Percentiles rank a stretch among this genome's conserved stretches.
Conservation (phyloP, 2,888 invertebrate genomes). For the Allacma fusca region DNA sequence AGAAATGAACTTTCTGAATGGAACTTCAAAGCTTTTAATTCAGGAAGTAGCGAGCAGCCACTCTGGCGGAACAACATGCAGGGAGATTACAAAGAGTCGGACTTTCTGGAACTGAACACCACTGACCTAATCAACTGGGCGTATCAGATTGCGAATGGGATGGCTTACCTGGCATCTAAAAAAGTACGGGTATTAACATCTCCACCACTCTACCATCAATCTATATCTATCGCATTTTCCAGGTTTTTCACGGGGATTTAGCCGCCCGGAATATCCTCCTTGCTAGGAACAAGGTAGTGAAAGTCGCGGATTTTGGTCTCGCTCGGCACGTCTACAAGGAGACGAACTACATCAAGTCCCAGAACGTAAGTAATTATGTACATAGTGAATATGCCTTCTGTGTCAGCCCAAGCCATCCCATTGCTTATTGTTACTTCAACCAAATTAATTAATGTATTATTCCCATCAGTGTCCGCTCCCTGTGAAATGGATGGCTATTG, state of each 20-base stretch:
- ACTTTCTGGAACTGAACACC: not conserved
- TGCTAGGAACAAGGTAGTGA: conserved; percentile 13
- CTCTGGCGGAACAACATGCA: conserved; percentile 14
- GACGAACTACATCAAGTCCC: conserved; percentile 23
- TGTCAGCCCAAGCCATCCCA: not conserved
- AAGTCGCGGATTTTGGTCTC: conserved; percentile 34
- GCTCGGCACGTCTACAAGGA: conserved; percentile 35
- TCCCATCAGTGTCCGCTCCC: conserved; percentile 32
- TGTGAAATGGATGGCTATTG: conserved; percentile 38
- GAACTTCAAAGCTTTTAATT: too few relatives aligned
- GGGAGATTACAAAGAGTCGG: not conserved
- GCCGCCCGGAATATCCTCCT: conserved; percentile 31
- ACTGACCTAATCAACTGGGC: not conserved
- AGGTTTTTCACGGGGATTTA: conserved; percentile 38
- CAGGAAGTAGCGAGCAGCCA: not conserved
- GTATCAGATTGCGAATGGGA: not conserved
- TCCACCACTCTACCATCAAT: too few relatives aligned
- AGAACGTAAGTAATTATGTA: conserved; percentile 18
- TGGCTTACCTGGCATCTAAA: not conserved
- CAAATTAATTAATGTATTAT: not conserved
- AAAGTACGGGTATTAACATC: not conserved
- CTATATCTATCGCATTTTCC: too few relatives aligned
- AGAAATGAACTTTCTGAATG: too few relatives aligned
- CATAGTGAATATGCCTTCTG: not conserved
- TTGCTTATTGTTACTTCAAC: not conserved